Percentiles rank a stretch among this genome's conserved stretches.
Conservation (phyloP, 2,888 invertebrate genomes). For the Torymus texanus region DNA sequence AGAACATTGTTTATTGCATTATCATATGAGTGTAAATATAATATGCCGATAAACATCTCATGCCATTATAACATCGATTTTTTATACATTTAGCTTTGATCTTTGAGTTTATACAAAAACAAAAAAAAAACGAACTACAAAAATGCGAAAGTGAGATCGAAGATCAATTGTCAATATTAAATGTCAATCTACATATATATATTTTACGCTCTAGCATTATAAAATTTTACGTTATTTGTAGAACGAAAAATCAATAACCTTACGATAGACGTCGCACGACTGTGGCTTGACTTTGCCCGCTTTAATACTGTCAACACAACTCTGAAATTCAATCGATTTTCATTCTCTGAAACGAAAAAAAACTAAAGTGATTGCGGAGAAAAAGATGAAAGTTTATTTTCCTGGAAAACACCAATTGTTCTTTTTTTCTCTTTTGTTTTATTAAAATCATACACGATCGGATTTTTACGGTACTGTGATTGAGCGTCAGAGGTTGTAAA, state of each 20-base stretch:
- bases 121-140: slow-evolving; percentile 18
- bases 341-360: slow-evolving; percentile 31
- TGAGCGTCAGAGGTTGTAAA: slow-evolving; percentile 73
- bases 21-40: slow-evolving; percentile 49
- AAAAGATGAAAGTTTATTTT: slow-evolving; percentile 52
- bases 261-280: slow-evolving; percentile 62
- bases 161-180: slow-evolving; percentile 55
- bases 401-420: slow-evolving; percentile 29
- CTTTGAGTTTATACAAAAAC: slow-evolving; percentile 47
- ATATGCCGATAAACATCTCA: slow-evolving; percentile 34
- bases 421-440: slow-evolving; percentile 34
- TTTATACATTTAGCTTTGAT: slow-evolving; percentile 53
- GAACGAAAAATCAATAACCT: slow-evolving; percentile 34
- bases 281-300: slow-evolving; percentile 73
- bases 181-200: slow-evolving; percentile 52
- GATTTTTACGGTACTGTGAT: slow-evolving; percentile 70
- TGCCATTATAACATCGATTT: slow-evolving; percentile 56
- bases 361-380: slow-evolving; percentile 38
- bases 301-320: slow-evolving; percentile 72
- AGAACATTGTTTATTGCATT: slow-evolving; percentile 48
- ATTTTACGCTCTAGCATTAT: slow-evolving; percentile 47
- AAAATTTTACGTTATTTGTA: slow-evolving; percentile 49
- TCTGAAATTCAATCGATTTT: slow-evolving; percentile 71
- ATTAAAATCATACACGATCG: slow-evolving; percentile 55
- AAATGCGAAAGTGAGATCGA: slow-evolving; percentile 37